phyloP scores from a whole-genome alignment of 2,888 invertebrate genomes.

The Athalia circularis region DNA sequence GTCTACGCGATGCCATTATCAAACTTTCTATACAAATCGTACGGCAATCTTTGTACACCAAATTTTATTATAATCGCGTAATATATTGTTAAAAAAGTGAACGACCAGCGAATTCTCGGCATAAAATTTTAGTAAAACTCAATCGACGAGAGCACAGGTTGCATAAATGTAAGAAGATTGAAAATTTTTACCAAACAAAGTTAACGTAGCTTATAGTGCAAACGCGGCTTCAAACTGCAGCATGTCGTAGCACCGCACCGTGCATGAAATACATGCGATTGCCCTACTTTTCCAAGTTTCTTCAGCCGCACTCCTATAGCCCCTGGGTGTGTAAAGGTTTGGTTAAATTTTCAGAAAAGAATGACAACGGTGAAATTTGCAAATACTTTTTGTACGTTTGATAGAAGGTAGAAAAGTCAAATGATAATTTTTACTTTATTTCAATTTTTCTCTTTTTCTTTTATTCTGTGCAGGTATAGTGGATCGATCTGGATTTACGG shows the following conservation, averaged over 20 bases:
- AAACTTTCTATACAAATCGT: conserved; percentile 4
- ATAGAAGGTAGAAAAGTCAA: too few species aligned
- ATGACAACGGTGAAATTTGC: neutral
- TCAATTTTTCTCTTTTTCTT: neutral
- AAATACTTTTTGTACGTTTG: too few species aligned
- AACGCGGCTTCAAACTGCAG: conserved; percentile 8
- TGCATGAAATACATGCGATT: conserved; percentile 30
- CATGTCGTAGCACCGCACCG: neutral
- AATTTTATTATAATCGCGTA: neutral
- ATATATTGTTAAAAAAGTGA: too few species aligned
- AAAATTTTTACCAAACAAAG: neutral
- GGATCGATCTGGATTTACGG: too few species aligned
- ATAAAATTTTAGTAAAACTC: too few species aligned
- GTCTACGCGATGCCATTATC: conserved; percentile 14
- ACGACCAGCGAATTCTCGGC: too few species aligned
- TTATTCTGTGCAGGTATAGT: too few species aligned
- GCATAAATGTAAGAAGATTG: neutral
- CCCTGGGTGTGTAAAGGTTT: neutral
- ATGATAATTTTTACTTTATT: neutral
- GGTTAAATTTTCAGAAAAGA: neutral
- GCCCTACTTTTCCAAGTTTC: conserved; percentile 31
- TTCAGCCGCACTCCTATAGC: neutral
- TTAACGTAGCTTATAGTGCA: conserved; percentile 1
- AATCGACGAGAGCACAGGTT: too few species aligned
- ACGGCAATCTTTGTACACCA: conserved; percentile 7